Conservation (phyloP, 2,888 invertebrate genomes). For the Schizaphis graminum region DNA sequence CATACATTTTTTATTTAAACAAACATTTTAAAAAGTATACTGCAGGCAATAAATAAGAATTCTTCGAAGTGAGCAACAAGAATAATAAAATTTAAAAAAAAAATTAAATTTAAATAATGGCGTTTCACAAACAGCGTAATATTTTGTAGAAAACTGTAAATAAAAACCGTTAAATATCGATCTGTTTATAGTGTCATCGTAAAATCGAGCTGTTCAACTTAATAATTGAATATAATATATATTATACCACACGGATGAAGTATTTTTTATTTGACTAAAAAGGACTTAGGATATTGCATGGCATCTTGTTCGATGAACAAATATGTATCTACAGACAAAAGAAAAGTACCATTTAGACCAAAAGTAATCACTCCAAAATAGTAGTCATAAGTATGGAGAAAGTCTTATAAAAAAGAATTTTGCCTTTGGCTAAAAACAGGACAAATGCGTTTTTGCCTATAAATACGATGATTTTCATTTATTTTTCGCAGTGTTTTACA, state of each 20-base stretch:
- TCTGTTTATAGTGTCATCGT: background rate
- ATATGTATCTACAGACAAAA: background rate
- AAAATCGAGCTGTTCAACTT: background rate
- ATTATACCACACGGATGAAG: background rate
- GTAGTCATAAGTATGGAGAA: background rate
- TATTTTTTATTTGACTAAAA: background rate
- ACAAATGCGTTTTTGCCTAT: background rate
- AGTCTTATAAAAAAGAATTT: background rate
- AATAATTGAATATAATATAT: background rate
- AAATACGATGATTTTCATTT: background rate
- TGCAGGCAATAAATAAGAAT: background rate
- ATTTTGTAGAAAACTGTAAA: background rate
- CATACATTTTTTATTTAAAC: background rate
- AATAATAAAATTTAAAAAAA: background rate
- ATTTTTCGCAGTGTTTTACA: background rate
- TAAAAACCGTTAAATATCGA: background rate
- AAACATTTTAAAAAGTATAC: background rate
- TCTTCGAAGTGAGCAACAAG: background rate
- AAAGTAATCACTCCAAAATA: background rate
- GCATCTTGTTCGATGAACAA: background rate
- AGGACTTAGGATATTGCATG: too few species aligned
- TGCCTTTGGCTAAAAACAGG: too few species aligned
- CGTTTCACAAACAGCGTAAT: background rate
- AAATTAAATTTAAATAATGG: background rate
- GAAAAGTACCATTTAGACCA: rapidly evolving